A percentile compares a stretch with the other conserved stretches of the same genome.
Evolutionary conservation across 2,888 invertebrate species (phyloP).

Genomic region (Caenorhabditis sinica): DNA sequence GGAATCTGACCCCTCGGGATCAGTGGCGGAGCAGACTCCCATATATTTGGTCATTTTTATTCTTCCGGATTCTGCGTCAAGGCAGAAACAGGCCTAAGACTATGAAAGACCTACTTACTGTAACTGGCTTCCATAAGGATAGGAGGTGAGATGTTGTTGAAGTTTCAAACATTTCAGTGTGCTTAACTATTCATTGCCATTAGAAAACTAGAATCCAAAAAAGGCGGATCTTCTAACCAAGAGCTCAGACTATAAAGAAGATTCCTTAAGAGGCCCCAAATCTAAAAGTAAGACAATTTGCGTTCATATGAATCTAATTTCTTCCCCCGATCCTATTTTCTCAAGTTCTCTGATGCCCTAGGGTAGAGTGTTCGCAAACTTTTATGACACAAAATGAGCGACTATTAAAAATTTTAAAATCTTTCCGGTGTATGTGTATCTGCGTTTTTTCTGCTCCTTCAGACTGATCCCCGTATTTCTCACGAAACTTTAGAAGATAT

Average conservation of each 20-base stretch:
- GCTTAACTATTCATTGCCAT: neutral
- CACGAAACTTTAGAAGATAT: constrained; percentile 45
- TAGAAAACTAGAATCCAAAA: neutral
- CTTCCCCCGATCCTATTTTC: neutral
- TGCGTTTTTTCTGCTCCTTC: neutral
- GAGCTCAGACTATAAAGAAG: no score
- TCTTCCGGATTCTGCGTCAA: neutral
- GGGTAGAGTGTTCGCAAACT: constrained; percentile 34
- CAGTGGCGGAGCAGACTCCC: neutral
- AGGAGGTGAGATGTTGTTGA: constrained; percentile 13
- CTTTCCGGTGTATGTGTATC: constrained; percentile 14
- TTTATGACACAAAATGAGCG: constrained; percentile 9
- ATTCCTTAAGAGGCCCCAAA: no score
- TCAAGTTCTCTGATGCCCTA: constrained; percentile 6
- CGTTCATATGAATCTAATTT: neutral
- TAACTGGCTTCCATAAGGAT: constrained; percentile 42
- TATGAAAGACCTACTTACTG: constrained; percentile 47
- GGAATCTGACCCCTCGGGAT: constrained; percentile 14
- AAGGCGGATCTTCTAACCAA: neutral
- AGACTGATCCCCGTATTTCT: constrained; percentile 15
- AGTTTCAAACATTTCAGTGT: neutral
- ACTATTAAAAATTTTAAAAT: neutral
- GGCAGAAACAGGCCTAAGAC: neutral
- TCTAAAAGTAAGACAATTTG: neutral
- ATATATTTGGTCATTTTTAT: neutral